A percentile compares a stretch with the other conserved stretches of the same genome.
Conservation (phyloP, 2,797 vertebrate species). For the Gymnoscopelus braueri region DNA sequence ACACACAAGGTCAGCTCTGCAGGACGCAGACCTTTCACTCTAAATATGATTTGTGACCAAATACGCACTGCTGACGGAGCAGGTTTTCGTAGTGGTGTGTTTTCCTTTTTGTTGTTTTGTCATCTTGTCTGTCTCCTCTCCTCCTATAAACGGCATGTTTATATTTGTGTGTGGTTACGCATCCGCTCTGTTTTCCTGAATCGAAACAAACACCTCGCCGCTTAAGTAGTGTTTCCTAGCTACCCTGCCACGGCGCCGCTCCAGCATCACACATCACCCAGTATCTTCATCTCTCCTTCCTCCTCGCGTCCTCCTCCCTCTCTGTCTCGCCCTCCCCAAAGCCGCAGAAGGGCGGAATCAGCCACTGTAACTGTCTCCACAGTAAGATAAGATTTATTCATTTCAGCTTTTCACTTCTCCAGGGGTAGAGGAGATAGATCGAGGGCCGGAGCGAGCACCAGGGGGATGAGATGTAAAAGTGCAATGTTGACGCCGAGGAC, state of each 20-base stretch:
- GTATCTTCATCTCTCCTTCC: not conserved
- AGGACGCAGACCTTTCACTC: not conserved
- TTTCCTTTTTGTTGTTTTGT: constrained; percentile 14
- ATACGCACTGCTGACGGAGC: constrained; percentile 1
- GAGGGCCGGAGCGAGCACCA: not conserved
- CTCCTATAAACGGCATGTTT: not conserved
- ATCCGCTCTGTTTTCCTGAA: not conserved
- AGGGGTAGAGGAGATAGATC: not conserved
- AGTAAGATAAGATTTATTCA: constrained; percentile 25
- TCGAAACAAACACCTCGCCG: not conserved
- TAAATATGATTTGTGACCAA: not conserved
- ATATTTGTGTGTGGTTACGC: not conserved
- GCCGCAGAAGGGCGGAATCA: constrained; percentile 18
- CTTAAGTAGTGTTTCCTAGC: constrained; percentile 3
- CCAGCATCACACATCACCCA: constrained; percentile 3
- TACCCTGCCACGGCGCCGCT: not conserved
- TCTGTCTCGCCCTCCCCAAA: not conserved
- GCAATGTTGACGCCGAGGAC: constrained; percentile 34
- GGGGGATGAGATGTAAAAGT: constrained; percentile 5
- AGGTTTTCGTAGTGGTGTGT: constrained; percentile 4
- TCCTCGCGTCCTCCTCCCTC: not conserved
- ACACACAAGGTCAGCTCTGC: not conserved
- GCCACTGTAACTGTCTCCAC: constrained; percentile 21
- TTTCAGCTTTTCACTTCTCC: constrained; percentile 32
- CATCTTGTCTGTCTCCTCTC: not conserved